Evolutionary conservation across 2,797 vertebrate species (phyloP).

Genomic region (Morelia viridis): DNA sequence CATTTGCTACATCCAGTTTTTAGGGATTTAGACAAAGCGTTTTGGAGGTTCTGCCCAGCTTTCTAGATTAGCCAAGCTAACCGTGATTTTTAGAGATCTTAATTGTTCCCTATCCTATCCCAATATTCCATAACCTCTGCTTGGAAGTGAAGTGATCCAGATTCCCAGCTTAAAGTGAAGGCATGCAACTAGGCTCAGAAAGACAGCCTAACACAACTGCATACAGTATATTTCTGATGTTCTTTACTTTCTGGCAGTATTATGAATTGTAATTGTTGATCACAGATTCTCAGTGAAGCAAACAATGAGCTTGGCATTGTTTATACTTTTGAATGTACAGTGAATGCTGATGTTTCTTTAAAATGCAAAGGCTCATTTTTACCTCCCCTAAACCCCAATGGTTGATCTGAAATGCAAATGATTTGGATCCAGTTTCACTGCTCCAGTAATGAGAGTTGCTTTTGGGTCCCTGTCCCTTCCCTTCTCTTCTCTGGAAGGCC

Average conservation of each 20-base stretch:
- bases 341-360: constrained; percentile 5
- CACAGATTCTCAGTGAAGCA: constrained; percentile 2
- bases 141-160: background rate
- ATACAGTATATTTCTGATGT: background rate
- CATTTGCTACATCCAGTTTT: background rate
- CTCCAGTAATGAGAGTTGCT: background rate
- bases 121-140: background rate
- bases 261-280: background rate
- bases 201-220: background rate
- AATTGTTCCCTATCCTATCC: background rate
- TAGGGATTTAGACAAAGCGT: background rate
- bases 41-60: background rate
- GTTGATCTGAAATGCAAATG: background rate
- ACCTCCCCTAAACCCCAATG: background rate
- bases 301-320: background rate
- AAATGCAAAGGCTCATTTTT: background rate
- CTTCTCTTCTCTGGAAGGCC: background rate
- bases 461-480: background rate
- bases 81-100: background rate
- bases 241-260: background rate
- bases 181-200: background rate
- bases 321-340: background rate
- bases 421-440: background rate
- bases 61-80: background rate
- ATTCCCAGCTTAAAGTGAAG: background rate